Evolutionary conservation across 2,113 vertebrate species (phyloP), one percentile per base, ranked within the genome.

Genomic region (Anolis sagrei): DNA sequence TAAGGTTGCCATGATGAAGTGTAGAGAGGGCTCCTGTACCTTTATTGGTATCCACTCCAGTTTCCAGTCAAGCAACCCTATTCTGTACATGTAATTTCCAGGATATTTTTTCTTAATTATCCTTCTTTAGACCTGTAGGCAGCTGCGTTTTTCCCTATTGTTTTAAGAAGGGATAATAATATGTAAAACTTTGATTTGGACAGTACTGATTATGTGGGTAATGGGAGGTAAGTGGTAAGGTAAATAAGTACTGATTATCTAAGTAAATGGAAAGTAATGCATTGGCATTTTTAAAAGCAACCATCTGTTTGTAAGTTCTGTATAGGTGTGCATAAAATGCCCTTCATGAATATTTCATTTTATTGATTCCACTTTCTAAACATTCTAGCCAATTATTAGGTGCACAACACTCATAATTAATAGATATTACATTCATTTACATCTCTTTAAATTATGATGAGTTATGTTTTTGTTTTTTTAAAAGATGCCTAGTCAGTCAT

Each of bases 351-450:
- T 49, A 21, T n/a, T 34, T 49, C 13, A 58, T 73, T 66, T 69
- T n/a, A 51, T 19, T 80, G 13, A 80, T 10, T 34, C 7, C n/a
- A 49, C 74, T 21, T 49, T 66, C 72, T 66, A 66, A 74, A 34
- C 27, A 66, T 80, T 19, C 79, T 74, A 75, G 25, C 58, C 49
- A 49, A 74, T 49, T 73, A 74, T 48, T 23, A 34, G 9, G 19
- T 23, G 19, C 58, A 80, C 74, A 48, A 84, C 76, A 8, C 29
- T 90, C 85, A 76, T 81, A 78, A 82, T 51, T 1, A 6, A 70
- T 51, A 48, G 3, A 2, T 34, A 9, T 75, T 23, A n/a, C 2
- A 48, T 32, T 23, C 25, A 51, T 58, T 58, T 58, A 58, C 54
- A 48, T 61, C 14, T 80, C 29, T 25, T 80, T 66, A 81, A 49